Evolutionary conservation across 2,888 invertebrate genomes (phyloP).

Genomic region (Salticus scenicus): DNA sequence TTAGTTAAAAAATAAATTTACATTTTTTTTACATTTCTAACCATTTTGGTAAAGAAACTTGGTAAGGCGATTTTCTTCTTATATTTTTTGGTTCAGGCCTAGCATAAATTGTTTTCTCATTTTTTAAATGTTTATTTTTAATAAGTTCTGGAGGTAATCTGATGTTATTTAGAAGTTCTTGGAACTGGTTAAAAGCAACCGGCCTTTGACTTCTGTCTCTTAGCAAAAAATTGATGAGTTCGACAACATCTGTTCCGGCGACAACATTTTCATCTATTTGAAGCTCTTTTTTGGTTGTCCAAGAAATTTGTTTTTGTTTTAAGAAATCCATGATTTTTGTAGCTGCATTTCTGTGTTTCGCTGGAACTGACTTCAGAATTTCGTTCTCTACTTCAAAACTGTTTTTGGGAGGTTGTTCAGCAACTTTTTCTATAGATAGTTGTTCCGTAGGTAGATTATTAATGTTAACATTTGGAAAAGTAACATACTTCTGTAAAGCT

Average conservation of each 20-base stretch:
- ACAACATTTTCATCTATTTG: background rate
- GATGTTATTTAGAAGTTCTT: background rate
- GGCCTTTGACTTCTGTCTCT: background rate
- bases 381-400: background rate
- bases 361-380: background rate
- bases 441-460: background rate
- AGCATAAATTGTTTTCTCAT: too few species aligned
- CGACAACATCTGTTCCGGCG: background rate
- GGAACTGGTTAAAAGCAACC: background rate
- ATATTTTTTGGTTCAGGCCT: background rate
- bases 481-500: too few species aligned
- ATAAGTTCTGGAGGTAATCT: background rate
- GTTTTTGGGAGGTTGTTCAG: too few species aligned
- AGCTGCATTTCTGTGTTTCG: background rate
- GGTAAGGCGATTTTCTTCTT: background rate
- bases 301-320: background rate
- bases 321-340: background rate
- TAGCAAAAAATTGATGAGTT: background rate
- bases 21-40: too few species aligned
- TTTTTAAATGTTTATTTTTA: too few species aligned
- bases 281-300: background rate
- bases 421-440: too few species aligned
- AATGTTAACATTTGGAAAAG: too few species aligned
- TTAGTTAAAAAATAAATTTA: background rate
- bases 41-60: too few species aligned